These are phyloP conservation scores for Dendrocincla tyrannina DNA, from an alignment of 2,797 vertebrate species.

Conservation along the genomic window DNA sequence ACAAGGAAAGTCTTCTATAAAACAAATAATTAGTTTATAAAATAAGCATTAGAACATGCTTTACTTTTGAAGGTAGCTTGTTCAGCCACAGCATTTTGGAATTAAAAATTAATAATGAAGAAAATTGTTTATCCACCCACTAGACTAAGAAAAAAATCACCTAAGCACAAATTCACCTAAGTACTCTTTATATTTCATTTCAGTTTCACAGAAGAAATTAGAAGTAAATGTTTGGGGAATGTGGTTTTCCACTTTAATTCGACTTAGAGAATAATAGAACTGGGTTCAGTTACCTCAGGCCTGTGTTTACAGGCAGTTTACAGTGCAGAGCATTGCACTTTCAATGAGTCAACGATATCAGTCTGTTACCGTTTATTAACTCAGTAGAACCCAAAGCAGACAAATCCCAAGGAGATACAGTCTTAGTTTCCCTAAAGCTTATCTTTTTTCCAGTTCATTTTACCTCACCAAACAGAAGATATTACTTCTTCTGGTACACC, in stretches of 20 bases:
- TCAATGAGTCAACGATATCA: background rate
- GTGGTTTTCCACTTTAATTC: background rate
- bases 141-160: background rate
- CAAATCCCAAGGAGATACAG: background rate
- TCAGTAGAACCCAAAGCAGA: background rate
- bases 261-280: background rate
- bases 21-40: background rate
- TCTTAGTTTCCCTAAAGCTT: background rate
- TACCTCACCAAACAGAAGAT: background rate
- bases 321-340: background rate
- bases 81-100: background rate
- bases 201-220: background rate
- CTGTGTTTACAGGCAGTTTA: background rate
- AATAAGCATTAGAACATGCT: background rate
- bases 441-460: background rate
- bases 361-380: background rate
- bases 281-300: background rate
- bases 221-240: background rate
- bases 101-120: conserved; percentile 16
- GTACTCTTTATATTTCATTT: background rate
- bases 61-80: background rate
- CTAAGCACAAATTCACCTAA: background rate
- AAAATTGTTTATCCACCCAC: background rate
- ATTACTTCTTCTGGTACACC: background rate
- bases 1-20: background rate